These are phyloP conservation scores for Rhagium mordax DNA, from an alignment of 2,888 invertebrate species.

Conservation along the genomic window DNA sequence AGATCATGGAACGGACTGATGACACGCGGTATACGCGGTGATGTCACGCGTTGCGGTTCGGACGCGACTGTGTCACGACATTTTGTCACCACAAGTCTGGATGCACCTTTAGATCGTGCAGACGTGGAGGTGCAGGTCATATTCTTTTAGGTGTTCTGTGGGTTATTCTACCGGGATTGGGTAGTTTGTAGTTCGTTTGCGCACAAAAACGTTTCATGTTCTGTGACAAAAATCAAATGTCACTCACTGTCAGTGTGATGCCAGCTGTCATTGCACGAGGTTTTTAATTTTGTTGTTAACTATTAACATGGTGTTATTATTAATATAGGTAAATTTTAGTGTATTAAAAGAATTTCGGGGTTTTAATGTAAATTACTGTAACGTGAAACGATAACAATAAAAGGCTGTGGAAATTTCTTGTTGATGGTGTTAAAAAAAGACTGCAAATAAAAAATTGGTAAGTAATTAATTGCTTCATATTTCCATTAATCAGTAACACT, in stretches of 20 bases:
- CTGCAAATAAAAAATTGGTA: neutral
- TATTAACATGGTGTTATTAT: neutral
- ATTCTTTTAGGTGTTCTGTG: too few relatives aligned
- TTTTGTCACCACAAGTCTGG: too few relatives aligned
- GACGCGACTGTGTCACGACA: too few relatives aligned
- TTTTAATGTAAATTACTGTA: neutral
- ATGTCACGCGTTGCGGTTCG: too few relatives aligned
- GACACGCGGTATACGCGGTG: too few relatives aligned
- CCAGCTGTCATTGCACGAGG: slow-evolving; percentile 9
- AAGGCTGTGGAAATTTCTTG: neutral
- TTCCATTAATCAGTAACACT: neutral
- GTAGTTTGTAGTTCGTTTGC: too few relatives aligned
- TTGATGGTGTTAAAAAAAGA: neutral
- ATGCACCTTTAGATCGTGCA: too few relatives aligned
- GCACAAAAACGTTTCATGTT: too few relatives aligned
- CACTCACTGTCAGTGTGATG: neutral
- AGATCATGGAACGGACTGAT: too few relatives aligned
- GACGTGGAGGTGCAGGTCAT: neutral
- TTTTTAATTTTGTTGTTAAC: neutral
- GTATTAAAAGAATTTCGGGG: neutral
- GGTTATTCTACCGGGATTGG: too few relatives aligned
- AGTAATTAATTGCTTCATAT: neutral
- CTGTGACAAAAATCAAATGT: neutral
- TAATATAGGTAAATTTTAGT: neutral
- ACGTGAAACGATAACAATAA: neutral